Conservation (phyloP, 2,797 vertebrate species). For the Protonibea diacanthus region DNA sequence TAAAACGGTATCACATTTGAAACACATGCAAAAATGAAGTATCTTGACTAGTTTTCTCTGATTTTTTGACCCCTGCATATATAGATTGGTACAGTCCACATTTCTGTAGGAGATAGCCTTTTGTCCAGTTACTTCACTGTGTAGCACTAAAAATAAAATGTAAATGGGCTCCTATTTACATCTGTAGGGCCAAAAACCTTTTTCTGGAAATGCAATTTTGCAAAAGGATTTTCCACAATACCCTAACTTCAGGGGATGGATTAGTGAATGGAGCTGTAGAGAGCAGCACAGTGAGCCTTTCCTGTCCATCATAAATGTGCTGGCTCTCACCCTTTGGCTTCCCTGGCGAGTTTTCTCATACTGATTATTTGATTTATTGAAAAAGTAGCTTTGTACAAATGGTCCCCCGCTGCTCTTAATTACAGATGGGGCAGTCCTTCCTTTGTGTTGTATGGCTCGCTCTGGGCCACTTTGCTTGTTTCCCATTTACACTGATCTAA, state of each 20-base stretch:
- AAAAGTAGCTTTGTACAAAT: constrained; percentile 50
- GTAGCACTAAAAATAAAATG: too few relatives aligned
- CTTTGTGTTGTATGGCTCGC: too few relatives aligned
- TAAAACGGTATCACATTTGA: too few relatives aligned
- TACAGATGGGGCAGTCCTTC: background rate
- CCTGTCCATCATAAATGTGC: constrained; percentile 26
- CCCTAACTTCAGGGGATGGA: too few relatives aligned
- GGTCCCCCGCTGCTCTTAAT: constrained; percentile 53
- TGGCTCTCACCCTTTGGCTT: constrained; percentile 22
- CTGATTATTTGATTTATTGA: constrained; percentile 57
- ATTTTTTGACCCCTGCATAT: too few relatives aligned
- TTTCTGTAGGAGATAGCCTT: background rate
- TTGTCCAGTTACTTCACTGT: constrained; percentile 8
- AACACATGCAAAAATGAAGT: too few relatives aligned
- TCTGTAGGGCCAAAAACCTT: background rate
- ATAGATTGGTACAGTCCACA: too few relatives aligned
- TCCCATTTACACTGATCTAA: too few relatives aligned
- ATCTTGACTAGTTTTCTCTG: too few relatives aligned
- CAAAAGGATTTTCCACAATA: background rate
- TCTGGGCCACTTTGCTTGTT: too few relatives aligned
- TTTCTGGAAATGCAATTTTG: constrained; percentile 26
- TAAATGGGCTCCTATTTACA: background rate
- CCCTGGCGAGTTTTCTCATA: constrained; percentile 34
- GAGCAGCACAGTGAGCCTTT: constrained; percentile 17
- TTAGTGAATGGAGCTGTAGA: too few relatives aligned